Base-by-base conservation (phyloP, 2,888 invertebrate species). In the Pachymerium ferrugineum region DNA sequence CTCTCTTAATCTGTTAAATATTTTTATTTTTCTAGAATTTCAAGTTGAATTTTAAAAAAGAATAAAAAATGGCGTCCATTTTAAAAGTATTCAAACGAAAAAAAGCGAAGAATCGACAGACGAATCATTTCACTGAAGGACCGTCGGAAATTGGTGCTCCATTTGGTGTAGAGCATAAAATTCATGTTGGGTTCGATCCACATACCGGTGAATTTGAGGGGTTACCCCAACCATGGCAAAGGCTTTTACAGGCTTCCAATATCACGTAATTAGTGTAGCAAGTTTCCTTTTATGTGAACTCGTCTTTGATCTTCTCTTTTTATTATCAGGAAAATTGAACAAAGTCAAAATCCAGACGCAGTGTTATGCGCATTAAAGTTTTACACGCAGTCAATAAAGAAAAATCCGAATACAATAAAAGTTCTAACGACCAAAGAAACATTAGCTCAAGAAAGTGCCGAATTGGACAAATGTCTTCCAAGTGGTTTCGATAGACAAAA, bases 321-420 rank as follows among this genome's bases (percentile, higher is more conserved):
- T 72, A 70, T 73, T 78, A 79, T 42, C 76, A 83, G 83, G 38
- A 88, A 90, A 79, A 90, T 89, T 47, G 95, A 95, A 81, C 93
- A 94, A 83, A 88, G 90, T 81, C 89, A 93, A 79, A 93, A 97
- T 84, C 96, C 96, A 1, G 88, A 89, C 79, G 94, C 94, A 38
- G 94, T 94, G 0, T 88, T 94, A 74, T 92, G 93, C 80, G 97
- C 96, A 29, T 88, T 97, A 73, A 93, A 93, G 80, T 93, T 90
- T 81, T 94, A 94, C 81, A 92, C 93, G 81, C 92, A 92, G 83
- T 90, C 91, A 10, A 90, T 92, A 78, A 92, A 92, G 80, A 91
- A 92, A 79, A 88, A 89, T 70, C 87, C 86, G 68, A 86, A 87
- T 73, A 89, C 87, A 3, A 91, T 91, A 80, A 93, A 93, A 80